Evolutionary conservation across 2,113 vertebrate species (phyloP).

Genomic region (Elanus axillaris): DNA sequence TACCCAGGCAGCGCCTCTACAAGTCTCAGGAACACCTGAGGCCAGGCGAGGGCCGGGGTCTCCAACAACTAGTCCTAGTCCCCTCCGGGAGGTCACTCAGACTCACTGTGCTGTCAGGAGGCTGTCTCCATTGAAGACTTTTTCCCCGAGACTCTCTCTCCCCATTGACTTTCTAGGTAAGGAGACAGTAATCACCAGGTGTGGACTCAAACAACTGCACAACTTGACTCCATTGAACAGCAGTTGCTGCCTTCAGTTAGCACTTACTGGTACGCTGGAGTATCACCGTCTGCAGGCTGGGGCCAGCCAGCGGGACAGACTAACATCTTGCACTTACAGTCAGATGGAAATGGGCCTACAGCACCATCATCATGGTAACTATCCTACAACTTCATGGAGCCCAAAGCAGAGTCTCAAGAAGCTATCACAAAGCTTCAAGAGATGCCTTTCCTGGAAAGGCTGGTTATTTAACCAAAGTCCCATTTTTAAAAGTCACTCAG

Average conservation of each 20-base stretch:
- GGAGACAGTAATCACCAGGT: not conserved
- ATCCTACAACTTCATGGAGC: not conserved
- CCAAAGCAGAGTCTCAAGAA: not conserved
- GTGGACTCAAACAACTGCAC: not conserved
- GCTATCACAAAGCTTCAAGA: not conserved
- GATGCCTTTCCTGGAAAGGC: not conserved
- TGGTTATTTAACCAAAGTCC: not conserved
- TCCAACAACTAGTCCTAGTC: not conserved
- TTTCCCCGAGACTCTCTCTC: not conserved
- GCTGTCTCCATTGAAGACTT: not conserved
- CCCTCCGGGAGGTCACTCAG: not conserved
- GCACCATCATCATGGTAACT: accelerated
- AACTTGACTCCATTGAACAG: not conserved
- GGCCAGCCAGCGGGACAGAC: not conserved
- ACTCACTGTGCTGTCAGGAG: not conserved
- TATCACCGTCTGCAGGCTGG: not conserved
- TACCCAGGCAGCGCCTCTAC: not conserved
- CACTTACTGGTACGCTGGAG: not conserved
- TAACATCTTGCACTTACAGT: not conserved
- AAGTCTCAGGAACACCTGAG: not conserved
- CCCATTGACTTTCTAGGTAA: not conserved
- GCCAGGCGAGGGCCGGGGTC: not conserved
- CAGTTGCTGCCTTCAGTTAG: not conserved
- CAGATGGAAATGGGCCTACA: not conserved
- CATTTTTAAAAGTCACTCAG: not conserved